Evolutionary conservation across 2,113 vertebrate species (phyloP), one percentile per base, ranked within the genome.

Genomic region (Pelecanus crispus): DNA sequence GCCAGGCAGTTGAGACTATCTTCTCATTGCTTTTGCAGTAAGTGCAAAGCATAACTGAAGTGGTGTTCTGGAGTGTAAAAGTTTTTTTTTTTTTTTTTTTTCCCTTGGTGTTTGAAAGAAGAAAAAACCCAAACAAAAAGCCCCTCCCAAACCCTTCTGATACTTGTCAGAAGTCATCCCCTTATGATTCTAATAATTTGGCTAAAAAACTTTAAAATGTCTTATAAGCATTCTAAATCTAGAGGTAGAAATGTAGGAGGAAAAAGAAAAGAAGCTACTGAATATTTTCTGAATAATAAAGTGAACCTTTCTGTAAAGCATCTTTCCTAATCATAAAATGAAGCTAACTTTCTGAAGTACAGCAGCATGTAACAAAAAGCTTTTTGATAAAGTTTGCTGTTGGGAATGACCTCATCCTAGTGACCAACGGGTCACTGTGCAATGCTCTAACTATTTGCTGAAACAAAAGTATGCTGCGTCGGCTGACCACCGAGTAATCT

Each of bases 381-480:
- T 96, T 96, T 97, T 97, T 96, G 95, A 86, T 94, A 25, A 78
- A 88, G 62, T 95, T 96, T 92, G 88, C 84, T 61, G 50, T 85
- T 96, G 50, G 93, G 97, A 53, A 95, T 98, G 98, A 98, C 92
- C 94, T 98, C 97, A 98, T 94, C 92, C 77, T 44, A 38, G 79
- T 71, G 94, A 73, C 68, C n/a, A 36, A 18, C 29, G 11, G 78
- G 85, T 75, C 93, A 11, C 94, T 92, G 92, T 71, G 96, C 96
- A 95, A 53, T 94, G 96, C 95, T 95, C 73, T 26, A 93, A 84
- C 93, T 97, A 63, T 97, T 85, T 78, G 86, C 93, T 95, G 93
- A 68, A 55, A 88, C 90, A 96, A 81, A 97, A 92, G 84, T 34
- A 5, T 56, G 66, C 77, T 21, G 82, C 28, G 6, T 63, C 25